Evolutionary conservation across 2,888 invertebrate genomes (phyloP).

Genomic region (Cistogaster globosa): DNA sequence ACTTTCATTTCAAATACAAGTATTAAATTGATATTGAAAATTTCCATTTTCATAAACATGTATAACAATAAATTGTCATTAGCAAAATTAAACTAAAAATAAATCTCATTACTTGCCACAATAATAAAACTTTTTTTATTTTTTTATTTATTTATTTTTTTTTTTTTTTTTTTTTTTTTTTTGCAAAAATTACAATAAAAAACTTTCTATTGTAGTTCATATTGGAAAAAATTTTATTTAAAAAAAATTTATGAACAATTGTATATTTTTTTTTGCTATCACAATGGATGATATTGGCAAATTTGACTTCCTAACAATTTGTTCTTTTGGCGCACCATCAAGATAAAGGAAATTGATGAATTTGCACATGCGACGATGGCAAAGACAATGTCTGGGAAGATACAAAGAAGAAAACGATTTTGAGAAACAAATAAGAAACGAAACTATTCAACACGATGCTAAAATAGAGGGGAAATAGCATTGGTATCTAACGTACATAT

Average conservation of each 20-base stretch:
- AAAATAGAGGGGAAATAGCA: constrained; percentile 28
- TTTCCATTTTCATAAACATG: constrained; percentile 77
- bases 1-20: constrained; percentile 65
- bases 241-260: constrained; percentile 30
- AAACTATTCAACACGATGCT: constrained; percentile 61
- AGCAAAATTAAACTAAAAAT: constrained; percentile 73
- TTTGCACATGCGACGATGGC: constrained; percentile 69
- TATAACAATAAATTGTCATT: constrained; percentile 76
- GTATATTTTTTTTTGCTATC: constrained; percentile 20
- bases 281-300: constrained; percentile 67
- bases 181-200: constrained; percentile 16
- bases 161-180: too few species aligned
- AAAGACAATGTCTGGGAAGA: constrained; percentile 26
- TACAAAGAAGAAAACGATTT: constrained; percentile 42
- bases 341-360: constrained; percentile 79
- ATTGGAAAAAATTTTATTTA: neutral
- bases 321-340: constrained; percentile 74
- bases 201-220: constrained; percentile 64
- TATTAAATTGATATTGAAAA: constrained; percentile 64
- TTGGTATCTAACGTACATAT: neutral
- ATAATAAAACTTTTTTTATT: constrained; percentile 28
- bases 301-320: constrained; percentile 71
- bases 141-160: too few species aligned
- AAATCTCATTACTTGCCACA: constrained; percentile 64
- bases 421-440: constrained; percentile 20